Evolutionary conservation across 2,113 vertebrate species (phyloP).

Genomic region (rabbit (Oryctolagus cuniculus)): mOryCun1.1 NC_091437.1:26374001-26374500

Average conservation of each 20-base stretch:
- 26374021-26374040: neutral
- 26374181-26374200: conserved; percentile 52
- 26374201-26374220: conserved; percentile 69
- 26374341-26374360: conserved; percentile 65
- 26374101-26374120: neutral
- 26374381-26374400: neutral
- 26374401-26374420: conserved; percentile 19
- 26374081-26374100: neutral
- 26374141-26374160: conserved; percentile 32
- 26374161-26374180: conserved; percentile 44
- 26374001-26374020: conserved; percentile 26
- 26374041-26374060: neutral
- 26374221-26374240: conserved; percentile 47
- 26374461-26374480: conserved; percentile 55
- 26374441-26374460: neutral
- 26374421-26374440: conserved; percentile 67
- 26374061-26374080: conserved; percentile 7
- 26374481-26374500: conserved; percentile 49
- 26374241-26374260: conserved; percentile 52
- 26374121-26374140: conserved; percentile 5
- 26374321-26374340: conserved; percentile 81
- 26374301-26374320: conserved; percentile 46
- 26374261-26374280: conserved; percentile 59
- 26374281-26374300: conserved; percentile 50
- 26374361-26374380: conserved; percentile 17